Evolutionary conservation across 2,113 vertebrate species (phyloP).

Genomic region (Lucifuga dentata): DNA sequence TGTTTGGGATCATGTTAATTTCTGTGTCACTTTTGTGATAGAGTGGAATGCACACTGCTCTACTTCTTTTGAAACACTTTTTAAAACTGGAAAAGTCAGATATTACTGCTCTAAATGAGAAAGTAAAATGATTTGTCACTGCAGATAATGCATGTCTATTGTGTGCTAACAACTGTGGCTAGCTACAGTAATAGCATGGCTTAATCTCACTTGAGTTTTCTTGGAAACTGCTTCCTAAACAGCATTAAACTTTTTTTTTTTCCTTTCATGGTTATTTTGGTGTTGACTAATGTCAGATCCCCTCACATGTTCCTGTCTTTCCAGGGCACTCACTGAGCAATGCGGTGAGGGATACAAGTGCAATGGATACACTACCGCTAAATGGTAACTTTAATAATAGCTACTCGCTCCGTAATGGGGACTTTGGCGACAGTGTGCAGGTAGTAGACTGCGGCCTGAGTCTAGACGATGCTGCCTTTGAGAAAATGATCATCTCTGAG

Average conservation of each 20-base stretch:
- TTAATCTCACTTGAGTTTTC: conserved; percentile 56
- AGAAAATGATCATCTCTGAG: conserved; percentile 99
- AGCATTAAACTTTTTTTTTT: conserved; percentile 88
- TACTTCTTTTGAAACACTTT: conserved; percentile 37
- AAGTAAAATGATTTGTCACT: conserved; percentile 72
- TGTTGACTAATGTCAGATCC: conserved; percentile 64
- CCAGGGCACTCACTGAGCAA: conserved; percentile 99
- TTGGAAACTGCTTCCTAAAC: conserved; percentile 89
- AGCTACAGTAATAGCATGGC: conserved; percentile 77
- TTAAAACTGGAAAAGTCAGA: conserved; percentile 52
- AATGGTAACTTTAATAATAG: conserved; percentile 99
- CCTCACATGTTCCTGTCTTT: conserved; percentile 76
- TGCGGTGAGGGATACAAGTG: conserved; percentile 97
- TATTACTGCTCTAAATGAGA: conserved; percentile 31
- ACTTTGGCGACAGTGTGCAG: conserved; percentile 93
- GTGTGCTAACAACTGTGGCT: conserved; percentile 66
- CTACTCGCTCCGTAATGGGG: conserved; percentile 97
- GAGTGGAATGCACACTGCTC: conserved; percentile 53
- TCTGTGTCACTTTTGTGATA: conserved; percentile 85
- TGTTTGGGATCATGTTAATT: conserved; percentile 96
- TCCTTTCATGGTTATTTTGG: background rate
- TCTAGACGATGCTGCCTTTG: conserved; percentile 97
- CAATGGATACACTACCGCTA: conserved; percentile 99
- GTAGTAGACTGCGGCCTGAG: conserved; percentile 98
- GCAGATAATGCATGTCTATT: conserved; percentile 60